These are phyloP conservation scores for Xylocampa areola DNA, from an alignment of 2,888 invertebrate genomes.

Conservation along the genomic window DNA sequence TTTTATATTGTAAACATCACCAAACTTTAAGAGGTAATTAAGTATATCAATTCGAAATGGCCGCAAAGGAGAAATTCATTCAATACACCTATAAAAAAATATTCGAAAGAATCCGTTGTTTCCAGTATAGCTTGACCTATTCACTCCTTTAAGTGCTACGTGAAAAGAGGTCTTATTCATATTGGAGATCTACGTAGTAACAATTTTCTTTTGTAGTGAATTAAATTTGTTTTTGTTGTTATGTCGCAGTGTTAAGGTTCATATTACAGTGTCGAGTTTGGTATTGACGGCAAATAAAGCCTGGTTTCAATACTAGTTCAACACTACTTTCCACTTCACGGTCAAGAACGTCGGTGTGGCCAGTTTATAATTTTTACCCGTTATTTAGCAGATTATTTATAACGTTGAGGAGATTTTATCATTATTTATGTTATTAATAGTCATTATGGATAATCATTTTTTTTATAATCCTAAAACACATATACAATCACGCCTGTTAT, in stretches of 20 bases:
- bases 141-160: neutral
- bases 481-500: too few relatives aligned
- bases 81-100: slow-evolving; percentile 60
- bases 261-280: slow-evolving; percentile 46
- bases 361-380: slow-evolving; percentile 54
- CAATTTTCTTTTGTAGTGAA: slow-evolving; percentile 22
- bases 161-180: slow-evolving; percentile 52
- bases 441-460: too few relatives aligned
- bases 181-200: slow-evolving; percentile 29
- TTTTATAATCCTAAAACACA: too few relatives aligned
- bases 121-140: slow-evolving; percentile 55
- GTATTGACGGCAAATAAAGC: slow-evolving; percentile 33
- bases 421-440: too few relatives aligned
- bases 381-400: slow-evolving; percentile 35
- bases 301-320: slow-evolving; percentile 67
- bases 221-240: slow-evolving; percentile 25
- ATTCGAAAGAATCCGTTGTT: slow-evolving; percentile 57
- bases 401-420: neutral
- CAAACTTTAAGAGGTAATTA: slow-evolving; percentile 32
- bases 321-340: slow-evolving; percentile 85
- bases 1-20: too few relatives aligned
- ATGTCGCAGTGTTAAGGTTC: slow-evolving; percentile 42
- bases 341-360: slow-evolving; percentile 83
- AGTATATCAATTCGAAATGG: slow-evolving; percentile 13
- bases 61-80: slow-evolving; percentile 58